These are phyloP conservation scores for Syrista parreyssii DNA, from an alignment of 2,888 invertebrate genomes.

Conservation along the genomic window DNA sequence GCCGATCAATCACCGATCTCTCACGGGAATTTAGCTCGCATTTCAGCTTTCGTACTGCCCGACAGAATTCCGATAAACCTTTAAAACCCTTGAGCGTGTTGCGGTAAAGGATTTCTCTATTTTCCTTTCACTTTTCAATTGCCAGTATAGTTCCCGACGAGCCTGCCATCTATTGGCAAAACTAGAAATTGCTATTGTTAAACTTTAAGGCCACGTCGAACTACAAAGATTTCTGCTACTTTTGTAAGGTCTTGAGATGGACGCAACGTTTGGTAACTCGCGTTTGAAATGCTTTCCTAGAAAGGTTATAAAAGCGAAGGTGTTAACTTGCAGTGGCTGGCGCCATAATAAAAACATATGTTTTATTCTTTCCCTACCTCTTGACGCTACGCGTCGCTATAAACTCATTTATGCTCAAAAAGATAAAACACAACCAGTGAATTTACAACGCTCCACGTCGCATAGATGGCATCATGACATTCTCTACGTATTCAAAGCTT, in stretches of 20 bases:
- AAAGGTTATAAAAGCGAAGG: conserved; percentile 19
- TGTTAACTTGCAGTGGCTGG: conserved; percentile 44
- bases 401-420: conserved; percentile 42
- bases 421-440: conserved; percentile 31
- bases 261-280: neutral
- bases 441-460: conserved; percentile 33
- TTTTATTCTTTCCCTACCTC: conserved; percentile 34
- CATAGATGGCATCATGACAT: conserved; percentile 18
- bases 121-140: neutral
- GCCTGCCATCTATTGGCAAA: neutral
- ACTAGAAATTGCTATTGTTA: neutral
- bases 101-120: neutral
- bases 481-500: neutral
- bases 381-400: conserved; percentile 30
- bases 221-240: too few species aligned
- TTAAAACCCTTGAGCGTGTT: neutral
- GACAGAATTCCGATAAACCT: neutral
- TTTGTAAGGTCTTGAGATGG: neutral
- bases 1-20: conserved; percentile 13
- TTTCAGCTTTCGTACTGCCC: neutral
- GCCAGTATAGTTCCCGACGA: neutral
- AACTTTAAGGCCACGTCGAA: neutral
- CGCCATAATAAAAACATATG: conserved; percentile 46
- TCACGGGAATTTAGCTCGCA: neutral
- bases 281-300: neutral